phyloP scores from a whole-genome alignment of 2,113 vertebrate genomes.

The Aix galericulata region DNA sequence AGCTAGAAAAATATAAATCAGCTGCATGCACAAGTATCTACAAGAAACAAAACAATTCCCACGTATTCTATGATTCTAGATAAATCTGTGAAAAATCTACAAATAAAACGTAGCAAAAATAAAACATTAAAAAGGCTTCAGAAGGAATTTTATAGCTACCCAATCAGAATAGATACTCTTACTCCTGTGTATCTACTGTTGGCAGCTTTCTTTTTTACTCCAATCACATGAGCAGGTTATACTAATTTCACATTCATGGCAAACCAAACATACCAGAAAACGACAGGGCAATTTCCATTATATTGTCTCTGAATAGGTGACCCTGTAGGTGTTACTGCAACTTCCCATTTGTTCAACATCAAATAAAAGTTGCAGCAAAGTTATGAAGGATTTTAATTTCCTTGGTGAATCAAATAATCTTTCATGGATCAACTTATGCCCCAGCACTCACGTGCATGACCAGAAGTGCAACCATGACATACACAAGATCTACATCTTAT shows the following conservation, averaged over 20 bases:
- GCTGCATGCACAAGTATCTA: not conserved
- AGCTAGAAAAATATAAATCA: not conserved
- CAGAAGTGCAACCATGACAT: not conserved
- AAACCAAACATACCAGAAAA: not conserved
- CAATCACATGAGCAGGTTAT: not conserved
- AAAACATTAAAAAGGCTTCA: not conserved
- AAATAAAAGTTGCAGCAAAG: not conserved
- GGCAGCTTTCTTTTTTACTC: not conserved
- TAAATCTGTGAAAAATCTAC: not conserved
- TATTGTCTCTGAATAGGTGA: not conserved
- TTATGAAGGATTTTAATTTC: not conserved
- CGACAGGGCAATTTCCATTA: not conserved
- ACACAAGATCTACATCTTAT: not conserved
- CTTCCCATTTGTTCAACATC: not conserved
- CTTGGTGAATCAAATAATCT: not conserved
- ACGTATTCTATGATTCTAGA: not conserved
- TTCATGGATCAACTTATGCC: not conserved
- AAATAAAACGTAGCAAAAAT: not conserved
- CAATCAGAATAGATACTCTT: not conserved
- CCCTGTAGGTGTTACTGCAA: not conserved
- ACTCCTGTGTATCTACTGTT: not conserved
- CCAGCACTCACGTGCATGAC: not conserved
- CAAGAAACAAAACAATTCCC: not conserved
- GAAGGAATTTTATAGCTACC: not conserved
- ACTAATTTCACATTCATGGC: not conserved